These are phyloP conservation scores for Hemitrygon akajei DNA, from an alignment of 2,797 vertebrate genomes.

Conservation along the genomic window DNA sequence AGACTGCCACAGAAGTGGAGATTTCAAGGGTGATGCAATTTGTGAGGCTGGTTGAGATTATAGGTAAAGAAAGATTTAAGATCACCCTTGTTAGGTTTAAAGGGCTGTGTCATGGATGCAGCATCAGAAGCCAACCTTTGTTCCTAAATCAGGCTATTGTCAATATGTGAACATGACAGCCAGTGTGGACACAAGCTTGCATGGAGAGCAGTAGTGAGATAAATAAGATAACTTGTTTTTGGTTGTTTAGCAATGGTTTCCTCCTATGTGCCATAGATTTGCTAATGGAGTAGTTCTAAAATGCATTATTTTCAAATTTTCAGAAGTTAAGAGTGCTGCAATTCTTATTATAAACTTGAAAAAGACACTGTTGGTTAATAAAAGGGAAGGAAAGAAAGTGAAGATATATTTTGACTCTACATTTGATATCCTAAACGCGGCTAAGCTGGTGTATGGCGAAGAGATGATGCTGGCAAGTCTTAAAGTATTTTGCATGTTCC, in stretches of 20 bases:
- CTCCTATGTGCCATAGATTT: too few species aligned
- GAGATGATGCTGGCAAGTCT: slow-evolving; percentile 51
- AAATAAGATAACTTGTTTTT: too few species aligned
- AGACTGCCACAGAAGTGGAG: neutral
- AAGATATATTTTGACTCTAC: slow-evolving; percentile 63
- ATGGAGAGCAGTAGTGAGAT: too few species aligned
- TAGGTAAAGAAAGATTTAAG: neutral
- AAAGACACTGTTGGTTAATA: slow-evolving; percentile 52
- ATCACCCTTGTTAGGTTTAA: neutral
- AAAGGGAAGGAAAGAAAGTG: slow-evolving; percentile 56
- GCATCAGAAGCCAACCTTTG: too few species aligned
- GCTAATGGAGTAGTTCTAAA: neutral
- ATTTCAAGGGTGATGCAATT: neutral
- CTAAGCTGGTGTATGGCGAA: slow-evolving; percentile 54
- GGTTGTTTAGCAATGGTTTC: too few species aligned
- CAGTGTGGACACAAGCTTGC: too few species aligned
- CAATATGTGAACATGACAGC: too few species aligned
- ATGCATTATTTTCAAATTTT: neutral
- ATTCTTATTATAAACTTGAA: slow-evolving; percentile 58
- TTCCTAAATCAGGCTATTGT: too few species aligned
- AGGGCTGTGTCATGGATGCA: too few species aligned
- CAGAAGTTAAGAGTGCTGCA: slow-evolving; percentile 37
- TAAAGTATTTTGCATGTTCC: neutral
- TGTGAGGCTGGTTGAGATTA: neutral
- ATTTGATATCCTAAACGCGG: slow-evolving; percentile 48